Conservation (phyloP, 2,113 vertebrate species). For the Odocoileus virginianus region DNA sequence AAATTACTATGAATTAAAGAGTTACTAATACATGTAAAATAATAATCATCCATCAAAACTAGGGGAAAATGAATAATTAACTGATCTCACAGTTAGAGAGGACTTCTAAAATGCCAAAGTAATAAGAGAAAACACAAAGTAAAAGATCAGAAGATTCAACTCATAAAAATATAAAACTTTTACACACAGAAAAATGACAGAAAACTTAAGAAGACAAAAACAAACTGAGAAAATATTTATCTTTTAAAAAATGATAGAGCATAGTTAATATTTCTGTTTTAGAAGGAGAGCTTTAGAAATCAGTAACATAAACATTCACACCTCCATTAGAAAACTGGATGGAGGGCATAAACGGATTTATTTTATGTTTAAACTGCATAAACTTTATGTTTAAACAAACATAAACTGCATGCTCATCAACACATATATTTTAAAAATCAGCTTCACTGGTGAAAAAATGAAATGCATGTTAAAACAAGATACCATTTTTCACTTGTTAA, state of each 20-base stretch:
- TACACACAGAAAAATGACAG: not conserved
- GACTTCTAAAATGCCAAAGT: not conserved
- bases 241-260: not conserved
- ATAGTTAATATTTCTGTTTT: not conserved
- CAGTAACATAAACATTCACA: not conserved
- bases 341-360: not conserved
- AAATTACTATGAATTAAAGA: not conserved
- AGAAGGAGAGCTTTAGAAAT: not conserved
- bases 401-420: not conserved
- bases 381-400: not conserved
- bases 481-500: not conserved
- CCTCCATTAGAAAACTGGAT: not conserved
- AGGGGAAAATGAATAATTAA: not conserved
- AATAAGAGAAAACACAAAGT: not conserved
- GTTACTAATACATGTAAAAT: not conserved
- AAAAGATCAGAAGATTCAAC: not conserved
- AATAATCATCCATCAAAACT: not conserved
- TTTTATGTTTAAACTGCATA: not conserved
- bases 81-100: not conserved
- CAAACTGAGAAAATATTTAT: not conserved
- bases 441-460: not conserved
- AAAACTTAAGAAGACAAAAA: not conserved
- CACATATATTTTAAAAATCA: not conserved
- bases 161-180: not conserved
- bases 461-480: slow-evolving; percentile 20